phyloP scores from a whole-genome alignment of 2,888 invertebrate genomes.

The Urechis unicinctus region DNA sequence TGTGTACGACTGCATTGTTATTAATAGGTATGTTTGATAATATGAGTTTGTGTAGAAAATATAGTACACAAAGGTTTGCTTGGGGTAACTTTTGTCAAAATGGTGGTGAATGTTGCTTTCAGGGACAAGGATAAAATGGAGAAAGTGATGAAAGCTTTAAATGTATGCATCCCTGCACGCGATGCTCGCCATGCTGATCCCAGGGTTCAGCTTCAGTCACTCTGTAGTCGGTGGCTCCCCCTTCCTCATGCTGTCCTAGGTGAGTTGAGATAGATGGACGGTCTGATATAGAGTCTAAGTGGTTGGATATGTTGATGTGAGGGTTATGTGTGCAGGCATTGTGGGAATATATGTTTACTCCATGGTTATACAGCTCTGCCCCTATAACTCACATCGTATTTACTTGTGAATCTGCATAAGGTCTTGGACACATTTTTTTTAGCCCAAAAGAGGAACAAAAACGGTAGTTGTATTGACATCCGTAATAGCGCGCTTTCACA shows the following conservation, averaged over 20 bases:
- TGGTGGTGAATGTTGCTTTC: background rate
- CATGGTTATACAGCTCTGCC: no score
- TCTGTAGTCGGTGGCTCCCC: constrained; percentile 86
- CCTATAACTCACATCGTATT: no score
- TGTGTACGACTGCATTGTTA: constrained; percentile 74
- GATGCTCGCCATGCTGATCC: constrained; percentile 72
- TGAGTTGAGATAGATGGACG: constrained; percentile 26
- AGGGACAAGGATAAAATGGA: constrained; percentile 50
- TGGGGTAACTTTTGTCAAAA: background rate
- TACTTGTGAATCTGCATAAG: no score
- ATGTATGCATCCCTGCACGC: constrained; percentile 63
- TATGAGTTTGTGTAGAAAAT: background rate
- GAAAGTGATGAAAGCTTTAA: constrained; percentile 57
- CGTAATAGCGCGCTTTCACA: no score
- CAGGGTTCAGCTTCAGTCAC: constrained; percentile 70
- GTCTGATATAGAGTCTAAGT: no score
- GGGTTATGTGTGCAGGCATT: no score
- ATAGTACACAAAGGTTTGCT: no score
- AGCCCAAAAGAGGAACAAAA: no score
- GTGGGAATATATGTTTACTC: no score
- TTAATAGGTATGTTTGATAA: constrained; percentile 57
- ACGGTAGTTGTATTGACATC: no score
- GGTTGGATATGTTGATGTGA: no score
- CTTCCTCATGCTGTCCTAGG: constrained; percentile 71
- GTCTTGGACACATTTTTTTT: no score